Evolutionary conservation across 2,797 vertebrate species (phyloP), one percentile per base, ranked within the genome.

Genomic region (Sciurus vulgaris): DNA sequence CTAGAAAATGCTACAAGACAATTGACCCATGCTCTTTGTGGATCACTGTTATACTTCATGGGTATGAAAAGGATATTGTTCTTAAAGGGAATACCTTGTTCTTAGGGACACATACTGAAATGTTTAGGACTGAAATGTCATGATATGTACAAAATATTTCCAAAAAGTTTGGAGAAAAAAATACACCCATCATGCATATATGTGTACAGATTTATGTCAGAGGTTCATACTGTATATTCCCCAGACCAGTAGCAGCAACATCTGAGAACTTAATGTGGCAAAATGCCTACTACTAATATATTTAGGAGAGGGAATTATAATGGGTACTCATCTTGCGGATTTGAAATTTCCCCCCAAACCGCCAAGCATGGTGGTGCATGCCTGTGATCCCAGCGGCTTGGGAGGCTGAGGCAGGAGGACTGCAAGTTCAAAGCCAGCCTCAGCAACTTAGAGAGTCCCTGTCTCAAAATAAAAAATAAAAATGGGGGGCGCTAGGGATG

Each of bases 1-100:
- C 26, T 35, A 47, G 82, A 54, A 78, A 94, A 81, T 76, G 81
- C 86, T 85, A 59, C 18, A 87, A 74, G 44, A 74, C 47, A 86
- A 44, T 0, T 70, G 61, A 63, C 56, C 73, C 70, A 65, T 3
- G 26, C 6, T 24, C 12, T 89, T 76, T 38, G 81, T 24, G 15
- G 15, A 78, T 77, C 72, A n/a, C 30, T 67, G 41, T 70, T 88
- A 69, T 33, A 44, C 74, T 70, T 89, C 88, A 63, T n/a, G 83
- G 41, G 30, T 61, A 41, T 20, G 18, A 54, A 59, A 63, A 61
- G 22, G 35, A 67, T 41, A 54, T 5, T 47, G 6, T 91, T 78
- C 28, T 73, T 63, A 73, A 94, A 72, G 28, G 63, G 18, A 74
- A 79, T 9, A 44, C 35, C 30, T 69, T 44, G 14, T 82, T 94